Percentiles rank a stretch among this genome's conserved stretches.
Conservation (phyloP, 92 coral and sea anemone species). For the Zoanthus gigantus region DNA sequence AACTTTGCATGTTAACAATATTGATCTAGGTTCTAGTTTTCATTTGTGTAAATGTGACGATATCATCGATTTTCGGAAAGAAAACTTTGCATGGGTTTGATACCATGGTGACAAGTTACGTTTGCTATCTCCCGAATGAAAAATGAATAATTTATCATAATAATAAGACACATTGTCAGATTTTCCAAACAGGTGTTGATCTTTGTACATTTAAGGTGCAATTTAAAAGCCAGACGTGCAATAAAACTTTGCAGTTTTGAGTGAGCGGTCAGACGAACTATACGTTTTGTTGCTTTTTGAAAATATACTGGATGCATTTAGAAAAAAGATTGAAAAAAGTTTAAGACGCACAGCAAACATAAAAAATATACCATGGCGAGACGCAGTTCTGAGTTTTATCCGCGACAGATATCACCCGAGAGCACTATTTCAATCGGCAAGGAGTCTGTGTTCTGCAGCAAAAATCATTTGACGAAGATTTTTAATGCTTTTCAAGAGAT, state of each 20-base stretch:
- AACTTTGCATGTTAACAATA: background rate
- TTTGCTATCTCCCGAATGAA: background rate
- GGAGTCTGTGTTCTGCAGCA: conserved; percentile 38
- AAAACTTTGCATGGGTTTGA: background rate
- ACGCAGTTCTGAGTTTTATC: conserved; percentile 38
- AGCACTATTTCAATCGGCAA: background rate
- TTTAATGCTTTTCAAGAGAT: conserved; percentile 75
- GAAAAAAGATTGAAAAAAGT: background rate
- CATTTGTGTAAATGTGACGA: background rate
- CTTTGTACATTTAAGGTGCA: conserved; percentile 5
- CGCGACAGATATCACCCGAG: conserved; percentile 33
- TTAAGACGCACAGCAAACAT: background rate
- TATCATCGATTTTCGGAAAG: background rate
- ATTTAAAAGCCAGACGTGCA: background rate
- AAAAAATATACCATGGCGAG: conserved; percentile 13
- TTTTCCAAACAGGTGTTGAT: conserved; percentile 32
- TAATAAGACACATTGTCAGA: conserved; percentile 16
- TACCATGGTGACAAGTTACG: background rate
- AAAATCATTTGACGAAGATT: conserved; percentile 30
- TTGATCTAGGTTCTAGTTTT: conserved; percentile 2
- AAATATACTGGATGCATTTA: background rate
- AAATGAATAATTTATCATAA: conserved; percentile 44
- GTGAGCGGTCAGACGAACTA: background rate
- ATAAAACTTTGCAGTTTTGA: conserved; percentile 1
- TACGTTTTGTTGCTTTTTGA: background rate